These are phyloP conservation scores for Falcunculus frontatus DNA, from an alignment of 2,113 vertebrate genomes.

Conservation along the genomic window DNA sequence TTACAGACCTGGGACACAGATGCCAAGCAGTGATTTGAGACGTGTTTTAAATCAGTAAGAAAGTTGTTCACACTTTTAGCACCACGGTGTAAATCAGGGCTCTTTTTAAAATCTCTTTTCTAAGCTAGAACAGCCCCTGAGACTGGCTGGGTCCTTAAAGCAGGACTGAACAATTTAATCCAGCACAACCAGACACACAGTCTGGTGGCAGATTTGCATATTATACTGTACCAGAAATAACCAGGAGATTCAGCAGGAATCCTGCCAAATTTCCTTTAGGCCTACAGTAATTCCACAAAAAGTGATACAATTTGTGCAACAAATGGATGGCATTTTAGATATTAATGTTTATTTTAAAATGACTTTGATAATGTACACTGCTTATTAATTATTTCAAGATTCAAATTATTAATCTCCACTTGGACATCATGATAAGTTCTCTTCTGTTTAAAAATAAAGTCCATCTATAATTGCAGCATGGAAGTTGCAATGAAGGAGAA, in stretches of 20 bases:
- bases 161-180: not conserved
- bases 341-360: not conserved
- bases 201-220: not conserved
- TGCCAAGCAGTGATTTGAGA: not conserved
- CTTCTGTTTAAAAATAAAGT: not conserved
- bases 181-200: not conserved
- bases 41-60: not conserved
- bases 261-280: not conserved
- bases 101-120: not conserved
- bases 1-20: not conserved
- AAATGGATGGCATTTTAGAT: not conserved
- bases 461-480: not conserved
- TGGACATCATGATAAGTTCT: not conserved
- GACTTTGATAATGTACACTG: not conserved
- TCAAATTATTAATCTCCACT: not conserved
- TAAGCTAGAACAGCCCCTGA: not conserved
- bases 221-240: not conserved
- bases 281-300: not conserved
- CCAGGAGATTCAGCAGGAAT: not conserved
- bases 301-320: not conserved
- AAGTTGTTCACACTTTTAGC: not conserved
- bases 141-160: not conserved
- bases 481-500: not conserved
- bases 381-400: not conserved
- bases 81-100: not conserved